These are phyloP conservation scores for Suncus etruscus DNA, from an alignment of 2,113 vertebrate species.

Conservation along the genomic window DNA sequence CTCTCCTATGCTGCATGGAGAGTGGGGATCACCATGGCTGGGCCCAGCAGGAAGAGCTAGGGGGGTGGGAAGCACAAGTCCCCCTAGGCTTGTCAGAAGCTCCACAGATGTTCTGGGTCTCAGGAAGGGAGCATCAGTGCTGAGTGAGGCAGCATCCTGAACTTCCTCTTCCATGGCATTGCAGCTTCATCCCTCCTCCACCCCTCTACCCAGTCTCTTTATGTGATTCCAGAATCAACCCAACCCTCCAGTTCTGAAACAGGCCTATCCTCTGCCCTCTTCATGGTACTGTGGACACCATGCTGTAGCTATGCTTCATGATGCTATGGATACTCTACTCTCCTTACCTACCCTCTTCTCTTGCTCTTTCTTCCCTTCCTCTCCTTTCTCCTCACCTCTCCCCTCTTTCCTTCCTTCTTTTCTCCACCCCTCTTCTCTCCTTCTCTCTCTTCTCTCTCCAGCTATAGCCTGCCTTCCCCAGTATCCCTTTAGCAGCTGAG, in stretches of 20 bases:
- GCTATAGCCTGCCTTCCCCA: background rate
- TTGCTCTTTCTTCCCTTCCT: no score
- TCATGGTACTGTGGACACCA: background rate
- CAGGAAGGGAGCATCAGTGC: background rate
- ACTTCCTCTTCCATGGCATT: background rate
- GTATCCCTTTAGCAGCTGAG: background rate
- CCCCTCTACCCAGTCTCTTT: background rate
- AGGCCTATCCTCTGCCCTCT: background rate
- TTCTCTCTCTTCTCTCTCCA: no score
- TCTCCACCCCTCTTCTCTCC: no score
- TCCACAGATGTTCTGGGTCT: background rate
- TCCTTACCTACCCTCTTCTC: no score
- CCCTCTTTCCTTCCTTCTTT: no score
- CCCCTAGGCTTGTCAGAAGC: background rate
- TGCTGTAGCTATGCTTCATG: background rate
- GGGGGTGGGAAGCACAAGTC: background rate
- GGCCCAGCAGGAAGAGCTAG: conserved; percentile 64
- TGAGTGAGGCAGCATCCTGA: background rate
- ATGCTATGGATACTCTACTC: background rate
- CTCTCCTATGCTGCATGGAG: background rate
- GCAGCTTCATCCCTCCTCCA: background rate
- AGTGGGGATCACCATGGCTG: conserved; percentile 49
- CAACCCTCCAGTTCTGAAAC: background rate
- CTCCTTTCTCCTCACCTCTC: no score
- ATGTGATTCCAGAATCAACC: background rate